phyloP scores from a whole-genome alignment of 2,888 invertebrate genomes.

The Aphrophora alni region DNA sequence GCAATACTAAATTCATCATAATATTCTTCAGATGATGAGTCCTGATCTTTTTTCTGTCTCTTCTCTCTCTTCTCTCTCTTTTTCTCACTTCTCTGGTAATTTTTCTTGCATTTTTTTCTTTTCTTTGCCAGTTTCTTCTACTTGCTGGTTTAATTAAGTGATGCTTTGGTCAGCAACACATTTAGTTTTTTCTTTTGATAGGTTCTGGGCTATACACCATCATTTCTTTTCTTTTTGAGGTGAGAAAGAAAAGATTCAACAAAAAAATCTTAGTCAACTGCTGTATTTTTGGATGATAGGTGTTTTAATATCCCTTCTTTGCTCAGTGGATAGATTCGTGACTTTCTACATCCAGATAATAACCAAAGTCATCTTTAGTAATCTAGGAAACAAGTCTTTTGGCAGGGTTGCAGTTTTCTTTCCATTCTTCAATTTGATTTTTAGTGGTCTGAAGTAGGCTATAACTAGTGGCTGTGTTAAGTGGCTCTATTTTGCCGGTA shows the following conservation, averaged over 20 bases:
- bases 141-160: no score
- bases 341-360: slow-evolving; percentile 14
- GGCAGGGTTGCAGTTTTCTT: slow-evolving; percentile 31
- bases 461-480: slow-evolving; percentile 51
- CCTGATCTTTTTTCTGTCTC: not conserved
- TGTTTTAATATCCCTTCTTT: not conserved
- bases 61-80: not conserved
- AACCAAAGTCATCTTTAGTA: slow-evolving; percentile 28
- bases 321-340: not conserved
- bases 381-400: slow-evolving; percentile 39
- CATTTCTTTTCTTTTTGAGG: slow-evolving; percentile 21
- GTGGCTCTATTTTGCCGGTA: slow-evolving; percentile 44
- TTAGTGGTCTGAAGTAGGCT: slow-evolving; percentile 47
- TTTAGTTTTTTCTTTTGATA: slow-evolving; percentile 7
- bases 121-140: not conserved
- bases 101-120: not conserved
- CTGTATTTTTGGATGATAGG: slow-evolving; percentile 17
- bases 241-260: slow-evolving; percentile 10
- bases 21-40: not conserved
- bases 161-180: no score
- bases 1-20: not conserved
- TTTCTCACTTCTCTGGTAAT: not conserved
- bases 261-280: not conserved
- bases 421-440: slow-evolving; percentile 44
- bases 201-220: not conserved